Conservation (phyloP, 2,888 invertebrate species). For the Xanthia togata region DNA sequence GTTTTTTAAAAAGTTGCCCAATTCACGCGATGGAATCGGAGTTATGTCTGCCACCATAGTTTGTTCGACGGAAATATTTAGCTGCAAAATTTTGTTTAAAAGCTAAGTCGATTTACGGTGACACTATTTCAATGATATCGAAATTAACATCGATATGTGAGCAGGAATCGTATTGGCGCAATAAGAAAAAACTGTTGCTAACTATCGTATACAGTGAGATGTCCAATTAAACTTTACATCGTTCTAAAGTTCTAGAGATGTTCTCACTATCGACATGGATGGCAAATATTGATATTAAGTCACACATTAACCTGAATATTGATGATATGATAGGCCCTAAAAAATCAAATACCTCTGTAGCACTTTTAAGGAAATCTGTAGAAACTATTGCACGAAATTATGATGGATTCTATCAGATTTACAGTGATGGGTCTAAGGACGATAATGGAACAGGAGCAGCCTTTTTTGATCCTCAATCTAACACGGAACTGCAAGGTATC, state of each 20-base stretch:
- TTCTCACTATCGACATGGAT: constrained; percentile 7
- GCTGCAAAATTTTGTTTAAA: no score
- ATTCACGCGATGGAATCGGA: no score
- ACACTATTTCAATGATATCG: no score
- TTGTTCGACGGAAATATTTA: no score
- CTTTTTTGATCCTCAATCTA: constrained; percentile 15
- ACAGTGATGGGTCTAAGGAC: constrained; percentile 14
- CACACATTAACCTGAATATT: not conserved
- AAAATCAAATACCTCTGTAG: not conserved
- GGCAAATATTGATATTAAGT: not conserved
- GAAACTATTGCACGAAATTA: not conserved
- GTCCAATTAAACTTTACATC: no score
- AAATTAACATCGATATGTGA: no score
- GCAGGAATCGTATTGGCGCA: no score
- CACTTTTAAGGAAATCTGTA: not conserved
- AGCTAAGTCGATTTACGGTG: no score
- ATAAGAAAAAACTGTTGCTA: no score
- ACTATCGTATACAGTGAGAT: no score
- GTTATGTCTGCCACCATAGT: no score
- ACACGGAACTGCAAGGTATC: not conserved
- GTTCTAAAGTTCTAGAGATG: constrained; percentile 18
- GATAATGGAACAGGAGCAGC: constrained; percentile 5
- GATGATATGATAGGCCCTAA: not conserved
- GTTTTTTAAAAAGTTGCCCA: no score
- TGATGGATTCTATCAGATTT: constrained; percentile 8